Evolutionary conservation across 2,888 invertebrate genomes (phyloP).

Genomic region (Aphrophora alni): DNA sequence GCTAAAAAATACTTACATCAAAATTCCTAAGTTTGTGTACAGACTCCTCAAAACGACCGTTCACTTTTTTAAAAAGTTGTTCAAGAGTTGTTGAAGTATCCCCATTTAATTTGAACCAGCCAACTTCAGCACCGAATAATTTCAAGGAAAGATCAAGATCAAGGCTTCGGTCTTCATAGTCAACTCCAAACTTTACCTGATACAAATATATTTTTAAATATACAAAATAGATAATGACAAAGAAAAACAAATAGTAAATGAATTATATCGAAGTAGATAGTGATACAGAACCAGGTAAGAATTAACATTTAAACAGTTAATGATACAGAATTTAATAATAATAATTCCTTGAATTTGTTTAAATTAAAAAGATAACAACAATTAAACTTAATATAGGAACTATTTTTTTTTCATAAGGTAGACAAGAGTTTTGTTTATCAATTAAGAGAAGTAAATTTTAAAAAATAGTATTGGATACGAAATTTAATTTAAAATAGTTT

Average conservation of each 20-base stretch:
- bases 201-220: slow-evolving; percentile 22
- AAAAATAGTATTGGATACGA: no score
- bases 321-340: no score
- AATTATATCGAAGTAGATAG: slow-evolving; percentile 10
- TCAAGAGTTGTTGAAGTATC: slow-evolving; percentile 54
- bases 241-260: slow-evolving; percentile 22
- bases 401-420: no score
- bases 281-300: no score
- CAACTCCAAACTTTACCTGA: slow-evolving; percentile 58
- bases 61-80: slow-evolving; percentile 60
- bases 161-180: slow-evolving; percentile 67
- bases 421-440: no score
- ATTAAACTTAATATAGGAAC: no score
- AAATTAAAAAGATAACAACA: no score
- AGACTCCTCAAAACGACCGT: slow-evolving; percentile 65
- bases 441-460: no score
- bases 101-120: slow-evolving; percentile 72
- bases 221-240: not conserved
- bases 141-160: slow-evolving; percentile 81
- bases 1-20: slow-evolving; percentile 63
- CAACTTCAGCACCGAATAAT: slow-evolving; percentile 84
- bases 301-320: no score
- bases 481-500: no score
- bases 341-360: no score
- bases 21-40: slow-evolving; percentile 72